These are phyloP conservation scores for Grantiella picta DNA, from an alignment of 2,113 vertebrate species.

Conservation along the genomic window DNA sequence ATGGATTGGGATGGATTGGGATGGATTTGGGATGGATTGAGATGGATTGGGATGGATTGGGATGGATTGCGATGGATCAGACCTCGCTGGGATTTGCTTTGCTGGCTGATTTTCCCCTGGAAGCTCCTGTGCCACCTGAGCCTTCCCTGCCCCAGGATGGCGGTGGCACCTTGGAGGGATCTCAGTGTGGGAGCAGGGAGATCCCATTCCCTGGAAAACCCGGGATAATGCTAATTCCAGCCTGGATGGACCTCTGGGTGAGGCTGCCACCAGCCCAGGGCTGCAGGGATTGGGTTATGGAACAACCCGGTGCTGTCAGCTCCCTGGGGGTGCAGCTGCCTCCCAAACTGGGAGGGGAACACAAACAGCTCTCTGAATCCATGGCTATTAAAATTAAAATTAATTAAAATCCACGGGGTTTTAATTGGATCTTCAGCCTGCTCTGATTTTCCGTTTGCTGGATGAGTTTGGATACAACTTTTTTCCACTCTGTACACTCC, in stretches of 20 bases:
- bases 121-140: background rate
- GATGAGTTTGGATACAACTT: background rate
- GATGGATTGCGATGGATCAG: too few species aligned
- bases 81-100: background rate
- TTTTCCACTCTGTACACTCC: background rate
- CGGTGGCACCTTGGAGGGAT: background rate
- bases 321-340: background rate
- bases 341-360: background rate
- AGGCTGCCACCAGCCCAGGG: background rate
- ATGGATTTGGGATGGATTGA: too few species aligned
- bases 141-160: background rate
- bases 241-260: rapidly evolving
- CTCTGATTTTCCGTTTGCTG: background rate
- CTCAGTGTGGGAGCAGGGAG: background rate
- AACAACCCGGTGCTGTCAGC: background rate
- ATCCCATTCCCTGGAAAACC: background rate
- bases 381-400: too few species aligned
- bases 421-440: background rate
- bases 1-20: too few species aligned
- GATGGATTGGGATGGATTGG: too few species aligned
- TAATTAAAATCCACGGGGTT: background rate
- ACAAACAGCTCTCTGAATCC: background rate
- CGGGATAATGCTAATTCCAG: background rate
- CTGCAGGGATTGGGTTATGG: rapidly evolving
- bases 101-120: background rate